A percentile compares a stretch with the other conserved stretches of the same genome.
Evolutionary conservation across 2,113 vertebrate genomes (phyloP).

Genomic region (Sinocyclocheilus anophthalmus): DNA sequence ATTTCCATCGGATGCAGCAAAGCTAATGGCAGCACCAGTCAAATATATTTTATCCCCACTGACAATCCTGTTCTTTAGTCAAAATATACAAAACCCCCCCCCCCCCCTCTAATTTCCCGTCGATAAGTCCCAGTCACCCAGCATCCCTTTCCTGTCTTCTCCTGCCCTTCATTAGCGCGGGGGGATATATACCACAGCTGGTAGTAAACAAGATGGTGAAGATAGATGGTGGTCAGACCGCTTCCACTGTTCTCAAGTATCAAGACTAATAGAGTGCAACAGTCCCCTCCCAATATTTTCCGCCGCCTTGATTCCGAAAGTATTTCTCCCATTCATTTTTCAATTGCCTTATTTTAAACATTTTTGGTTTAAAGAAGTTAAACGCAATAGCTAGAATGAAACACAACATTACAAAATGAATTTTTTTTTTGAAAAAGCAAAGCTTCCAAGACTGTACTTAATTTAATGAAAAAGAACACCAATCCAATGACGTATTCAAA

Average conservation of each 20-base stretch:
- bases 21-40: slow-evolving; percentile 8
- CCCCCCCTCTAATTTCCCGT: not conserved
- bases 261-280: not conserved
- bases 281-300: not conserved
- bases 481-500: not conserved
- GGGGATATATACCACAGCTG: not conserved
- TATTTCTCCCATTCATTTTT: not conserved
- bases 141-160: not conserved
- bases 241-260: slow-evolving; percentile 8
- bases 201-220: slow-evolving; percentile 4
- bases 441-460: not conserved
- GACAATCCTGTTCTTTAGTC: not conserved
- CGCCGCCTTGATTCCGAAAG: not conserved
- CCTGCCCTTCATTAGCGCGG: not conserved
- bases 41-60: slow-evolving; percentile 1
- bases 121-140: slow-evolving; percentile 1
- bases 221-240: slow-evolving; percentile 3
- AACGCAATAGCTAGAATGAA: not conserved
- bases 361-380: not conserved
- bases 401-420: not conserved
- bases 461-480: not conserved
- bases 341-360: not conserved
- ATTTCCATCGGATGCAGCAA: slow-evolving; percentile 4
- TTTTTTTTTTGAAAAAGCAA: not conserved
- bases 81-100: slow-evolving; percentile 9